Evolutionary conservation across 2,888 invertebrate genomes (phyloP).

Genomic region (Tuberolachnus salignus): DNA sequence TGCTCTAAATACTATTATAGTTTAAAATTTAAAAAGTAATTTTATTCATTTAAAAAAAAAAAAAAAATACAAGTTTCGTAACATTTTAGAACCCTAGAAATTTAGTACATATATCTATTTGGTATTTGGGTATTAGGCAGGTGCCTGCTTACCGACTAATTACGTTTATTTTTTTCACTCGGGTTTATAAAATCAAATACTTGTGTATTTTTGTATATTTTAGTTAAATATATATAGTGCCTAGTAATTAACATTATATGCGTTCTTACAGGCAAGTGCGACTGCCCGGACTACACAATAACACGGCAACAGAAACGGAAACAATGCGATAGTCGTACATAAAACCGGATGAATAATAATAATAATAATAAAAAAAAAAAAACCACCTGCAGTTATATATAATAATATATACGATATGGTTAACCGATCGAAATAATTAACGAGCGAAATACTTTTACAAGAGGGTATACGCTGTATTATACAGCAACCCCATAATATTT

Average conservation of each 20-base stretch:
- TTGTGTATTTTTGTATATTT: too few species aligned
- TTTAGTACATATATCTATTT: too few species aligned
- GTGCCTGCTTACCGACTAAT: too few species aligned
- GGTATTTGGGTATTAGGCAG: too few species aligned
- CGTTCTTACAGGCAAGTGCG: not conserved
- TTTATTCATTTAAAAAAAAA: too few species aligned
- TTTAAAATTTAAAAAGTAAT: too few species aligned
- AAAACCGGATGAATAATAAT: slow-evolving; percentile 44
- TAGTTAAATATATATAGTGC: too few species aligned
- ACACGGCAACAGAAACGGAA: slow-evolving; percentile 35
- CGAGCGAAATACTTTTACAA: slow-evolving; percentile 25
- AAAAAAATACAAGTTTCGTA: too few species aligned
- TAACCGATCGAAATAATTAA: slow-evolving; percentile 54
- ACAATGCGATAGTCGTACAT: slow-evolving; percentile 23
- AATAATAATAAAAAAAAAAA: slow-evolving; percentile 27
- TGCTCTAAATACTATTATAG: too few species aligned
- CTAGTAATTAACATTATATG: slow-evolving; percentile 6
- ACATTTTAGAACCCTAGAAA: too few species aligned
- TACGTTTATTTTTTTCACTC: too few species aligned
- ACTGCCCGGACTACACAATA: slow-evolving; percentile 2
- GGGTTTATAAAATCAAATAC: too few species aligned
- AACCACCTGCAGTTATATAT: slow-evolving; percentile 54
- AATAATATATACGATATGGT: slow-evolving; percentile 54
- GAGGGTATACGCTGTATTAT: slow-evolving; percentile 17
- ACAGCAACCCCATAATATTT: slow-evolving; percentile 45